phyloP scores from a whole-genome alignment of 1,140 invertebrate species.

The Diabrotica virgifera region DNA sequence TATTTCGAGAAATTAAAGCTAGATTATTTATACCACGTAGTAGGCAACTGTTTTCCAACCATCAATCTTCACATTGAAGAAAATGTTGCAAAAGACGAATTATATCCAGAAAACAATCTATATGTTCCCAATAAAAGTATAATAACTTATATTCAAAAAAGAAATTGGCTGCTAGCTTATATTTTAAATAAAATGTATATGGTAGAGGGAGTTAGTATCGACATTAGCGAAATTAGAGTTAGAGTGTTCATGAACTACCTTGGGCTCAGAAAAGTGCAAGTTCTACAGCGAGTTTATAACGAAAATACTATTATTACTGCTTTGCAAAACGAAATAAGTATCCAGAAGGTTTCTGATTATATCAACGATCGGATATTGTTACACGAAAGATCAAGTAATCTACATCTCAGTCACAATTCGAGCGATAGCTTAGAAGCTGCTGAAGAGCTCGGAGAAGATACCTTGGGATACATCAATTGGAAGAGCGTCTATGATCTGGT shows the following conservation, averaged over 20 bases:
- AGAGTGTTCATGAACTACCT: conserved; percentile 50
- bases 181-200: conserved; percentile 54
- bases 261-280: conserved; percentile 46
- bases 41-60: conserved; percentile 56
- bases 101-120: conserved; percentile 34
- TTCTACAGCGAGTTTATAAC: conserved; percentile 49
- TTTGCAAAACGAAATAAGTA: conserved; percentile 47
- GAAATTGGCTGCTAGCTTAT: conserved; percentile 58
- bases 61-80: conserved; percentile 42
- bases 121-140: conserved; percentile 44
- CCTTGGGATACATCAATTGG: conserved; percentile 37
- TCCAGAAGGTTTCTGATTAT: conserved; percentile 26
- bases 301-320: conserved; percentile 53
- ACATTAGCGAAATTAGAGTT: conserved; percentile 43
- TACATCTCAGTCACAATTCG: conserved; percentile 17
- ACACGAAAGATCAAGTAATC: conserved; percentile 16
- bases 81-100: conserved; percentile 29
- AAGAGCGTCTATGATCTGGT: conserved; percentile 38
- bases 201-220: conserved; percentile 39
- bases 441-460: conserved; percentile 46
- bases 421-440: conserved; percentile 36
- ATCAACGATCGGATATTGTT: conserved; percentile 26
- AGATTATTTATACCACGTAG: conserved; percentile 59
- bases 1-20: conserved; percentile 55
- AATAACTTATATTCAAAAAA: conserved; percentile 55